Evolutionary conservation across 2,888 invertebrate genomes (phyloP), one percentile per base, ranked within the genome.

Genomic region (Chrysolina oricalcia): DNA sequence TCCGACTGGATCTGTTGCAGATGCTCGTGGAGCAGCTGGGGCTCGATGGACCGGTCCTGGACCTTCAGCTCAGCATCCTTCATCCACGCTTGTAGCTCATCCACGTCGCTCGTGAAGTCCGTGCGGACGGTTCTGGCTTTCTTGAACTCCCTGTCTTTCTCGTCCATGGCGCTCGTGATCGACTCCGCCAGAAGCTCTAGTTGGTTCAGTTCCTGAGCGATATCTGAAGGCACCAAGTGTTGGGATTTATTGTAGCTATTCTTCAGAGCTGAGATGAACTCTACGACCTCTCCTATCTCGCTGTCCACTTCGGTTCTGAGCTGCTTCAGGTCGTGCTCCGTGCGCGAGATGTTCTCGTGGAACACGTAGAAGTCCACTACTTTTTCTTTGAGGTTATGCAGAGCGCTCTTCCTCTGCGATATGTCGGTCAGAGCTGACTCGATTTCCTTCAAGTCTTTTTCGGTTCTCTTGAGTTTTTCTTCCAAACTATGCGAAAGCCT

Each of bases 141-240:
- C 88, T 96, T 96, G 89, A 95, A 94, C 88, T 96, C 96, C 87
- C 95, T 92, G 85, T 94, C 94, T 88, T 96, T 96, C 86, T 96
- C 95, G 86, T 96, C 97, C 95, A 97, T 95, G 67, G 93, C 92
- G 83, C 93, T 93, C 70, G 92, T 91, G 72, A 96, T 91, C 78
- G 94, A 93, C 89, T 97, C 97, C 66, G 94, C 92, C 72, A 95
- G 91, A 81, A 97, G 89, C 89, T 97, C 97, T 85, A 97, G 90
- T 78, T 94, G 92, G 67, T 95, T 96, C 81, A 97, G 90, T 89
- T 95, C 93, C 89, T 95, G 94, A 77, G 92, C 92, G 79, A 96
- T 91, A 91, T 96, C 96, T 80, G 93, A 93, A 76, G 96, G 94
- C 78, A 92, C 87, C 62, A 91, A 86, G 81, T 93, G 93, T 84